phyloP scores from a whole-genome alignment of 2,797 vertebrate species.

The Sebastolobus alascanus region DNA sequence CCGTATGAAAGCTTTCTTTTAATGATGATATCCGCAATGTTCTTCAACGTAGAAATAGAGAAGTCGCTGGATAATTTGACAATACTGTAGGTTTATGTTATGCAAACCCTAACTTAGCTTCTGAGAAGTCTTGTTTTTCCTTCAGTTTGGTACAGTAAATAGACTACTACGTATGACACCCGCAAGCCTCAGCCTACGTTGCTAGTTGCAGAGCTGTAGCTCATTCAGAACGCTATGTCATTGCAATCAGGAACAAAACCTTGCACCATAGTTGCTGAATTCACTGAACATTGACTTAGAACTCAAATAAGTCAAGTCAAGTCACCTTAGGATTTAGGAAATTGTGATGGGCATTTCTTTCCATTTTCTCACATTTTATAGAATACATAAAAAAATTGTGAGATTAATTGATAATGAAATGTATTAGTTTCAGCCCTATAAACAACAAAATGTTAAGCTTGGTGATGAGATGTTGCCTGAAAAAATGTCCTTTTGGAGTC shows the following conservation, averaged over 20 bases:
- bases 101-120: too few species aligned
- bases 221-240: background rate
- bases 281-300: background rate
- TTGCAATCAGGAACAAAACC: background rate
- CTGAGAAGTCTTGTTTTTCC: too few species aligned
- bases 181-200: background rate
- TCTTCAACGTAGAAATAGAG: background rate
- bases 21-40: background rate
- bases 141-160: background rate
- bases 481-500: background rate
- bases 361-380: background rate
- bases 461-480: background rate
- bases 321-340: background rate
- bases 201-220: background rate
- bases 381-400: background rate
- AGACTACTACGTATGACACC: background rate
- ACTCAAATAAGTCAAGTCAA: background rate
- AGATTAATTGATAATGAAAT: background rate
- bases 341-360: background rate
- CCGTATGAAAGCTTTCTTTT: background rate
- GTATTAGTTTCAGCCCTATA: background rate
- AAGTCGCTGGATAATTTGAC: background rate
- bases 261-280: background rate
- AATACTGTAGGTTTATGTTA: background rate
- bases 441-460: background rate